phyloP scores from a whole-genome alignment of 2,888 invertebrate genomes.

The Spilosoma lubricipeda region DNA sequence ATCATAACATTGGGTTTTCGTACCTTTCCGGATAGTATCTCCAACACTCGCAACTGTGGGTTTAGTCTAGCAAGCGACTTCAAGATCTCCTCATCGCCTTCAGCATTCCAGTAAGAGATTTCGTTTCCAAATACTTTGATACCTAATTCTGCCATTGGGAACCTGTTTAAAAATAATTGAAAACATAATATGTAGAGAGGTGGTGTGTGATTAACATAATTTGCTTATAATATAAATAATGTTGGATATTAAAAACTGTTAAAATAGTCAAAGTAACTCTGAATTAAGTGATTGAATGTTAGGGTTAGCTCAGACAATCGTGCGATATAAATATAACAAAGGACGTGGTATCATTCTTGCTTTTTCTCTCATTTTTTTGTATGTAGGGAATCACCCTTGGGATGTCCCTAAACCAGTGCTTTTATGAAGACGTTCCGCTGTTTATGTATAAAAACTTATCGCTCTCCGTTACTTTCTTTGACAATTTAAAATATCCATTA shows the following conservation, averaged over 20 bases:
- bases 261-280: background rate
- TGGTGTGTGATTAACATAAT: background rate
- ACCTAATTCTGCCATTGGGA: constrained; percentile 80
- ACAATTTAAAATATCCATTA: background rate
- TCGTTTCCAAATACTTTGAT: constrained; percentile 95
- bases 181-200: background rate
- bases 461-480: background rate
- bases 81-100: constrained; percentile 90
- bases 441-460: too few relatives aligned
- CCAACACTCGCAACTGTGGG: constrained; percentile 89
- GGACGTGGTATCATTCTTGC: too few relatives aligned
- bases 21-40: constrained; percentile 92
- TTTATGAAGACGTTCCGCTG: too few relatives aligned
- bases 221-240: background rate
- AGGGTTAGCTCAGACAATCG: background rate
- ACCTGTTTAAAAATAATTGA: constrained; percentile 36
- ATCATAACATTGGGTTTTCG: background rate
- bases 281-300: background rate
- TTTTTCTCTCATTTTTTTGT: too few relatives aligned
- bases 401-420: too few relatives aligned
- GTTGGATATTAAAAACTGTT: background rate
- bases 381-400: too few relatives aligned
- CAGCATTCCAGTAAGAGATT: constrained; percentile 90
- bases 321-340: too few relatives aligned
- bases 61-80: constrained; percentile 88